Evolutionary conservation across 2,888 invertebrate species (phyloP), one percentile per base, ranked within the genome.

Genomic region (Drosophila seclusa): DNA sequence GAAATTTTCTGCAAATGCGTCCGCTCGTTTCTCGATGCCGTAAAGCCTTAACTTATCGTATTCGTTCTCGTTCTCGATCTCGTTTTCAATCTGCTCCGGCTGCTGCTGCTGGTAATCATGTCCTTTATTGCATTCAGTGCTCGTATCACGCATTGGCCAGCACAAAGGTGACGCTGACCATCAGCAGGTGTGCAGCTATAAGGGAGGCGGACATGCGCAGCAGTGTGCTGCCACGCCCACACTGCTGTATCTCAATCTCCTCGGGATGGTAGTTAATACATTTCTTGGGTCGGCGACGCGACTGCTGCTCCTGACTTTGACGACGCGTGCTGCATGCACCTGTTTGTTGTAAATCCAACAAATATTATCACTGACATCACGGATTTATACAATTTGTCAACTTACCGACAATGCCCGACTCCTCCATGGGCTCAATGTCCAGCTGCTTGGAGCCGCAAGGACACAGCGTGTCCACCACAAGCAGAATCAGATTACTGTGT

Each of bases 241-340:
- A 93, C 60, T 93, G 93, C 63, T 93, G 93, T 60, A 93, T 93
- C 81, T 93, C 92, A 79, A 93, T 93, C 93, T 96, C 97, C 94
- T 97, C 97, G 7, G 97, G 97, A 93, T 98, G 98, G 93, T 97
- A 98, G 82, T 96, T 97, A 92, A 97, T 96, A 94, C 98, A 98
- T 92, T 96, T 96, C 89, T 95, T 95, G 59, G 96, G 96, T 80
- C 97, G 94, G 73, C 96, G 95, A 70, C 97, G 95, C 90, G 96
- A 96, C 85, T 96, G 94, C 79, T 95, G 95, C 92, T 95, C 96
- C 89, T 94, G 94, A 32, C 94, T 93, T 84, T 95, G 94, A 76
- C 95, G 94, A 81, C 95, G 94, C 38, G 92, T 91, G 60, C 93
- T 95, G 93, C 91, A 93, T 67, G 86, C 94, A 89, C 91, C 94